Base-by-base conservation (phyloP, 2,113 vertebrate genomes). In the Oreochromis aureus region DNA sequence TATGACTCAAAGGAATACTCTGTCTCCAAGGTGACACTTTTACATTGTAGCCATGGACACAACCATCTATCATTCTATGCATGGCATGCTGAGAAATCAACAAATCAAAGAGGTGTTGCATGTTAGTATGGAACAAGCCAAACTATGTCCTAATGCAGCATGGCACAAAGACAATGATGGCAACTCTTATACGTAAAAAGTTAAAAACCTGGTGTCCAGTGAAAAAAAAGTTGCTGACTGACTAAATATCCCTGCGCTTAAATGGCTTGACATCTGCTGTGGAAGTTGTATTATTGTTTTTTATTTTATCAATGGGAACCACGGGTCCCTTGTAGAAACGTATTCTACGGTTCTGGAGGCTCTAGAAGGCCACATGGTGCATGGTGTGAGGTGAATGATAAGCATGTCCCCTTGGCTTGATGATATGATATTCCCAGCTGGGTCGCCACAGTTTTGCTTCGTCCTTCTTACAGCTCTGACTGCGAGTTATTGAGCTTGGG, bases 11-110 rank as follows among this genome's bases (percentile, higher is more conserved):
- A 85, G 89, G 78, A 81, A 89, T n/a, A 89, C 89, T 91, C 88
- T 51, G 93, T 95, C 93, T 94, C 96, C 90, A 93, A 93, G 91
- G 94, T 95, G 95, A 95, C 93, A 91, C 81, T 93, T 93, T 91
- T 92, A 90, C 90, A 93, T 89, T 91, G 94, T 93, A 93, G 93
- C 92, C 93, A 95, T 90, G 86, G 91, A 94, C 92, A 94, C 89
- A 86, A 83, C 88, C 87, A 93, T 93, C 83, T 86, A 89, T 95
- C 92, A 91, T 89, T 84, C 81, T 16, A 89, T 48, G 87, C 48
- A 81, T 79, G 54, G 85, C 91, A 89, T 90, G 85, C 90, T 53
- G 66, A 89, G 89, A 88, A 87, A 85, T 87, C 44, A 51, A 86
- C 90, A 88, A 91, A 93, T 90, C 87, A 93, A 91, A 91, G 76